Conservation (phyloP, 2,888 invertebrate genomes). For the Cantharis rufa region DNA sequence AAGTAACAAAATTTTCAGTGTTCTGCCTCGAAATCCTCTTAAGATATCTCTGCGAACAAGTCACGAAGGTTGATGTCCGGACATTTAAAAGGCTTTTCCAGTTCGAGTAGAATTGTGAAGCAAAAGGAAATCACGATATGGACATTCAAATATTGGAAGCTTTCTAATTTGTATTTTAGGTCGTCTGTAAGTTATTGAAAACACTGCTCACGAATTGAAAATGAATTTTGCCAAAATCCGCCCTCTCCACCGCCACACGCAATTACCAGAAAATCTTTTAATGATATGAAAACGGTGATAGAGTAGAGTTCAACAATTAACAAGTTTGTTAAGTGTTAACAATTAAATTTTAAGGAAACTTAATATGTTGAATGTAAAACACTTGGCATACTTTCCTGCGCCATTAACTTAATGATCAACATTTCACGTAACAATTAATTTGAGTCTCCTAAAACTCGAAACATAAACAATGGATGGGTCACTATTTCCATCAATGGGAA, state of each 20-base stretch:
- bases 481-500: background rate
- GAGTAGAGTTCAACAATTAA: background rate
- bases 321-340: background rate
- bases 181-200: background rate
- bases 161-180: background rate
- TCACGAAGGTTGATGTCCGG: background rate
- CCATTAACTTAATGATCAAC: background rate
- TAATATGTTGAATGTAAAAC: background rate
- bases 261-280: background rate
- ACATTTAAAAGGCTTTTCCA: constrained; percentile 1
- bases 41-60: constrained; percentile 1
- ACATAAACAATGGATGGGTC: background rate
- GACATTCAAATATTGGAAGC: background rate
- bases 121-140: background rate
- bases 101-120: background rate
- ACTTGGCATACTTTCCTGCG: background rate
- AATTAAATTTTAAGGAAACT: background rate
- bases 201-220: background rate
- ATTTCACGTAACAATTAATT: background rate
- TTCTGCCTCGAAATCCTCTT: background rate
- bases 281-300: background rate
- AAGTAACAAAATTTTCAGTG: background rate
- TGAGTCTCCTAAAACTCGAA: background rate
- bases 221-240: background rate
- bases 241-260: background rate